Base-by-base conservation (phyloP, 2,797 vertebrate species). In the Pipistrellus pygmaeus region DNA sequence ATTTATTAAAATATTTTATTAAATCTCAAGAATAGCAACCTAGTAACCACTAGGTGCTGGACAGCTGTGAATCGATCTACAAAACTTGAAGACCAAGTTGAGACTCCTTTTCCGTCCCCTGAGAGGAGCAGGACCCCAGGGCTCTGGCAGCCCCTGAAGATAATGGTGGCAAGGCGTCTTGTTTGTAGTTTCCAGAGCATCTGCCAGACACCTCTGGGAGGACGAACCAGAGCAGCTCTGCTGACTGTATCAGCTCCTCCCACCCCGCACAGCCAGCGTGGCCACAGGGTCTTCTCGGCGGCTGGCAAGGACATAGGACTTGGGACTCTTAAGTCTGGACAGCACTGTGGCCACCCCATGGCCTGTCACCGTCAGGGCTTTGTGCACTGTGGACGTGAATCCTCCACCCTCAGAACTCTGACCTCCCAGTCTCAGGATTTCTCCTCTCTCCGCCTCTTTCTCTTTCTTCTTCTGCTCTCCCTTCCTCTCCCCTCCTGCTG, bases 1-100 rank as follows among this genome's bases (percentile, higher is more conserved):
- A 73, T 64, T 57, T 73, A 73, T 82, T 90, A 9, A 84, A 75
- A 66, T 80, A 62, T 64, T 71, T 44, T 32, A 57, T 32, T 94
- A 57, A 81, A 38, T 92, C 46, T 83, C 9, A 66, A 93, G 71
- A 69, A 35, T 1, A 93, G 76, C n/a, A 77, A 46, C 69, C 25
- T 35, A 21, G 23, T 44, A 92, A 62, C 71, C 73, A 81, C 20
- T 32, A 75, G 46, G 12, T 64, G 38, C 17, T 21, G 8, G 73
- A n/a, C 4, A 69, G 57, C 55, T 90, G 5, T 12, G 48, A 53
- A 53, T 8, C 23, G 23, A 25, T 20, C 11, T 76, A n/a, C 5
- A 64, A 82, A 85, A 46, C 21, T 23, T 51, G 23, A 92, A 48
- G 44, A 44, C 48, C 46, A 57, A 25, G 7, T 25, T 14, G 27